Base-by-base conservation (phyloP, 2,797 vertebrate genomes). In the Oreochromis grahami region DNA sequence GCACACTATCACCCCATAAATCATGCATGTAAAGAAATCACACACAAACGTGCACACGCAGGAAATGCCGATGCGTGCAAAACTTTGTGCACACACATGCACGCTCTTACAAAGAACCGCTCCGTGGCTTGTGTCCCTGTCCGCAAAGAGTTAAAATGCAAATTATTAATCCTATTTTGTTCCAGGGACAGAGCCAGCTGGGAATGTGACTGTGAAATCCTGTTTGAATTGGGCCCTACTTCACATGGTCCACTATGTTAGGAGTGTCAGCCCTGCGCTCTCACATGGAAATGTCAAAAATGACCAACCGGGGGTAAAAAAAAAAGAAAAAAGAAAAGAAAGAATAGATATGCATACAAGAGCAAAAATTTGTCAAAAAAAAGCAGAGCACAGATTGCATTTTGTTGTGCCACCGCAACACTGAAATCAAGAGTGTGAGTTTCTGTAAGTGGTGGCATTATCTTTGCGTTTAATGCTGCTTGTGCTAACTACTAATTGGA, bases 131-230 rank as follows among this genome's bases (percentile, higher is more conserved):
- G 76, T 82, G 87, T 87, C 81, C 79, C 84, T 26, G 85, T 87
- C 88, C 74, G 87, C 87, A 80, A 90, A 92, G 91, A 93, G 92
- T 94, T 92, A 93, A 94, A 94, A 95, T 94, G 91, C 92, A 91
- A 94, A 93, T 93, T 90, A 93, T 91, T 93, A 91, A 93, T 93
- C 93, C 92, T 87, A 88, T 94, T 94, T 87, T 82, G 90, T 90
- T 93, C 91, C 87, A 89, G 83, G 84, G 90, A 90, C 90, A 86
- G 86, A 88, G 79, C 65, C 78, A 84, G 79, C 86, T 87, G 79
- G 84, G 84, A 92, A 90, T 88, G 89, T 84, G 90, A 81, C 83
- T 92, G 90, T 92, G 88, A 93, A 94, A 94, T 92, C 92, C 92
- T 86, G 88, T 94, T 94, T 93, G 92, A 91, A 90, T 85, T 80